Evolutionary conservation across 2,113 vertebrate genomes (phyloP).

Genomic region (Coryphaenoides rupestris): DNA sequence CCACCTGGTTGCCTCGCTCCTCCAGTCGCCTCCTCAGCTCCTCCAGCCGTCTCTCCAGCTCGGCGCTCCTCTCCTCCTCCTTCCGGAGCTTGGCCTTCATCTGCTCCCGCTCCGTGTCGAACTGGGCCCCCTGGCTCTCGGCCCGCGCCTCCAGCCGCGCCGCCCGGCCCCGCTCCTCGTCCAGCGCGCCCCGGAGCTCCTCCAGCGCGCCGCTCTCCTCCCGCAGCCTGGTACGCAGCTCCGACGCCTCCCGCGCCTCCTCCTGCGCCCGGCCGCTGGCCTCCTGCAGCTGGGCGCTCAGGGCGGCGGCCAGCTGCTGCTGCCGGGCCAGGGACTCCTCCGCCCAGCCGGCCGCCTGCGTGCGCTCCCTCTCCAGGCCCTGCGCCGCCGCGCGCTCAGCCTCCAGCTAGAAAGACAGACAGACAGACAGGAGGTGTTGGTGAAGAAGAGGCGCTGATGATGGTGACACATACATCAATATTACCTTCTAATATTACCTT

Average conservation of each 20-base stretch:
- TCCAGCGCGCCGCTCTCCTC: constrained; percentile 72
- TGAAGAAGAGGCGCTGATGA: too few species aligned
- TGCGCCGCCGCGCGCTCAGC: constrained; percentile 84
- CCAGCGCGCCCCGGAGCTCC: constrained; percentile 77
- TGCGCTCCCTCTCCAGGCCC: constrained; percentile 85
- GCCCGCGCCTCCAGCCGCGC: constrained; percentile 82
- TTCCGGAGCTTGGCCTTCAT: constrained; percentile 80
- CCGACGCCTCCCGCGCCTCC: constrained; percentile 82
- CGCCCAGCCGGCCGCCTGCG: constrained; percentile 76
- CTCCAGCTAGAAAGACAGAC: constrained; percentile 79
- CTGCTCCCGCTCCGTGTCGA: constrained; percentile 85
- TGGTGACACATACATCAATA: too few species aligned
- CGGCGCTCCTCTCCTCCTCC: constrained; percentile 82
- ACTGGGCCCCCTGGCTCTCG: constrained; percentile 85
- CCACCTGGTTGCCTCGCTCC: constrained; percentile 29
- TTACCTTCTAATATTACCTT: too few species aligned
- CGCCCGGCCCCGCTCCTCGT: constrained; percentile 75
- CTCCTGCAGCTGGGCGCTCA: constrained; percentile 88
- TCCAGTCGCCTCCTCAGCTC: constrained; percentile 73
- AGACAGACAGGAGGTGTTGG: neutral
- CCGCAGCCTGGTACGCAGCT: constrained; percentile 78
- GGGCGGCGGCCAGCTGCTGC: constrained; percentile 85
- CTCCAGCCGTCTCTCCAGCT: constrained; percentile 84
- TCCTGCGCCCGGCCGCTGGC: constrained; percentile 85
- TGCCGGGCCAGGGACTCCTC: constrained; percentile 87